Evolutionary conservation across 2,797 vertebrate species (phyloP).

Genomic region (Poeciliopsis gracilis): DNA sequence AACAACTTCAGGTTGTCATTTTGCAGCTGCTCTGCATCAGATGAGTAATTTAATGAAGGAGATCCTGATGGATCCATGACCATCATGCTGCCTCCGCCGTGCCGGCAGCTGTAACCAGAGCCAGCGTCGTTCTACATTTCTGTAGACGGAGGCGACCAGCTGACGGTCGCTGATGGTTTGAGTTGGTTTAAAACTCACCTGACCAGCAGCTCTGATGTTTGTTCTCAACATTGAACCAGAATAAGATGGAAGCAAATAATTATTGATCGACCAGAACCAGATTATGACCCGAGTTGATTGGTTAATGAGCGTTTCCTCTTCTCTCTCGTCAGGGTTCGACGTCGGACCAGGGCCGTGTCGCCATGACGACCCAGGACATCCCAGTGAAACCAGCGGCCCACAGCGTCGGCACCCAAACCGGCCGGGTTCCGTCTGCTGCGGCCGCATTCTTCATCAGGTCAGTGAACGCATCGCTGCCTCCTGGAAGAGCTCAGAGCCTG

Average conservation of each 20-base stretch:
- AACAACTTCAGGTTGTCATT: too few relatives aligned
- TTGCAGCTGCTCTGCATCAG: too few relatives aligned
- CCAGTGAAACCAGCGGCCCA: slow-evolving; percentile 37
- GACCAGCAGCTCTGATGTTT: too few relatives aligned
- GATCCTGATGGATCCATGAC: too few relatives aligned
- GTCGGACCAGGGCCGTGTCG: slow-evolving; percentile 21
- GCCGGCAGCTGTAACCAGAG: not conserved
- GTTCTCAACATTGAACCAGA: too few relatives aligned
- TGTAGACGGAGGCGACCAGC: not conserved
- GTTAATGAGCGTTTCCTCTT: slow-evolving; percentile 17
- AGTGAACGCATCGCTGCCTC: slow-evolving; percentile 18
- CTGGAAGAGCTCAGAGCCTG: not conserved
- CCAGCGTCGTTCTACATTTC: not conserved
- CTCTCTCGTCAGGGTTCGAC: slow-evolving; percentile 15
- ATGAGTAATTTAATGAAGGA: too few relatives aligned
- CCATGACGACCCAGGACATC: not conserved
- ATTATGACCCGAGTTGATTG: slow-evolving; percentile 37
- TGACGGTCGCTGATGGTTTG: not conserved
- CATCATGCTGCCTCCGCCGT: not conserved
- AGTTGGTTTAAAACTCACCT: not conserved
- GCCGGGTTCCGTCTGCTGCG: slow-evolving; percentile 41
- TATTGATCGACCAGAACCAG: slow-evolving; percentile 10
- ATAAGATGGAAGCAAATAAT: not conserved
- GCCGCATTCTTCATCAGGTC: slow-evolving; percentile 76
- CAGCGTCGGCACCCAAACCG: slow-evolving; percentile 55